A percentile compares a stretch with the other conserved stretches of the same genome.
These are phyloP conservation scores for Adrianichthys oophorus DNA, from an alignment of 2,797 vertebrate genomes.

Conservation along the genomic window DNA sequence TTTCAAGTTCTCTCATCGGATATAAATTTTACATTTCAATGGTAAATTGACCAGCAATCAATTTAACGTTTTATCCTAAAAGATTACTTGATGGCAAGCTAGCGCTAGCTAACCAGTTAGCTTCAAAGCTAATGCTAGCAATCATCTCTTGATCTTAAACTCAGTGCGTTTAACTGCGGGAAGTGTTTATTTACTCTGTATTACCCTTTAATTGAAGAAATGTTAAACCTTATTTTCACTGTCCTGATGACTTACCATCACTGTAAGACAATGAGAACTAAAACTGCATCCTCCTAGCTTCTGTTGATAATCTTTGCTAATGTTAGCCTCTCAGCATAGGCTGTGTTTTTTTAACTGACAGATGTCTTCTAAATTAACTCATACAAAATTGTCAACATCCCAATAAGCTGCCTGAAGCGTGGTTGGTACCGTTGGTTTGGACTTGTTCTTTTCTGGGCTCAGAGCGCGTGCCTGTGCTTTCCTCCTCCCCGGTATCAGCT, in stretches of 20 bases:
- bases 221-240: neutral
- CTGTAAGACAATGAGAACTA: neutral
- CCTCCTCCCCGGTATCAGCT: slow-evolving; percentile 75
- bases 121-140: slow-evolving; percentile 40
- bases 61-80: slow-evolving; percentile 11
- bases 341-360: slow-evolving; percentile 20
- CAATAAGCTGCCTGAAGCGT: neutral
- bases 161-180: neutral
- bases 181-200: neutral
- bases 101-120: slow-evolving; percentile 32
- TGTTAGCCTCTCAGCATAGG: slow-evolving; percentile 33
- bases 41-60: neutral
- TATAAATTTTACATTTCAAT: neutral
- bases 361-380: slow-evolving; percentile 16
- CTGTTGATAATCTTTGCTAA: slow-evolving; percentile 58
- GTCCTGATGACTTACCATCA: slow-evolving; percentile 15
- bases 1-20: neutral
- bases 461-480: slow-evolving; percentile 37
- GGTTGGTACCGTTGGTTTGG: slow-evolving; percentile 56
- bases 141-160: slow-evolving; percentile 11
- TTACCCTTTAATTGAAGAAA: neutral
- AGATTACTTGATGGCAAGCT: slow-evolving; percentile 22
- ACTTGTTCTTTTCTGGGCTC: slow-evolving; percentile 21
- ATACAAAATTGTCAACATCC: slow-evolving; percentile 16
- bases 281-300: slow-evolving; percentile 24